These are phyloP conservation scores for Apodemia mormo DNA, from an alignment of 2,888 invertebrate genomes.

Conservation along the genomic window DNA sequence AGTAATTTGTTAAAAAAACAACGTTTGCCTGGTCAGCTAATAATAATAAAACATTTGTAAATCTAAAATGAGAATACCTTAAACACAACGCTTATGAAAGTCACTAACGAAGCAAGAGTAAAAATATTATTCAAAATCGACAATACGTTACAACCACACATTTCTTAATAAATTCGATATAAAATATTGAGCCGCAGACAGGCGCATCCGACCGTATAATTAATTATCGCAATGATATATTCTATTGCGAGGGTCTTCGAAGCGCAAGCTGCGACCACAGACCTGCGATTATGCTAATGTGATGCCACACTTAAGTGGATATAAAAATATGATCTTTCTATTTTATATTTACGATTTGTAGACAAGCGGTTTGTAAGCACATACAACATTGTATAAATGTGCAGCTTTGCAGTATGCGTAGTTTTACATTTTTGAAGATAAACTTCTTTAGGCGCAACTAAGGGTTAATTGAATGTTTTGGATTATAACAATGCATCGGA, in stretches of 20 bases:
- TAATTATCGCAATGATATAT: constrained; percentile 7
- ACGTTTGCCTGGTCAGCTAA: no score
- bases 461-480: no score
- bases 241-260: not conserved
- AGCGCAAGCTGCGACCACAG: not conserved
- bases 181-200: constrained; percentile 8
- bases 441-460: no score
- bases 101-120: not conserved
- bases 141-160: not conserved
- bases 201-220: constrained; percentile 4
- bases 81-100: no score
- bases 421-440: no score
- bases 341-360: not conserved
- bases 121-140: not conserved
- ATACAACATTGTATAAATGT: not conserved
- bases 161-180: constrained; percentile 10
- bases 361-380: not conserved
- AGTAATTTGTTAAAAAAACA: no score
- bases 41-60: no score
- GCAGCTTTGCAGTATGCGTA: not conserved
- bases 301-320: constrained; percentile 3
- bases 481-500: no score
- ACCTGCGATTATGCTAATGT: constrained; percentile 11
- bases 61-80: no score
- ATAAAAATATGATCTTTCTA: not conserved